Base-by-base conservation (phyloP, 1,140 invertebrate species). In the Apis laboriosa region DNA sequence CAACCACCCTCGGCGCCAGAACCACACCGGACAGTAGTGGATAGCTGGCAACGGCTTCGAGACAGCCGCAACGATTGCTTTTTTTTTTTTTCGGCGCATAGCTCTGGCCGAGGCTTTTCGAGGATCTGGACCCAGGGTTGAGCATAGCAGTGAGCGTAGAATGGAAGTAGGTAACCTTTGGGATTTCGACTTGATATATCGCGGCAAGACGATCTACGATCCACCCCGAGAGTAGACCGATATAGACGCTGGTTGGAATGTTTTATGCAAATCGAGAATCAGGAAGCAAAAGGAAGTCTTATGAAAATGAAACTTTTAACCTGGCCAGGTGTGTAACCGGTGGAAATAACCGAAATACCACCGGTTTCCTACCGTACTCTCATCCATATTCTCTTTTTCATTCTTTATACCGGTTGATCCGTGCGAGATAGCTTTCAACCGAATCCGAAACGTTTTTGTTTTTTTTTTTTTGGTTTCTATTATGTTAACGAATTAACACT, bases 261-360 rank as follows among this genome's bases (percentile, higher is more conserved):
- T 84, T 84, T n/a, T 84, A 84, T 84, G 82, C 82, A 80, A 84
- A 84, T 84, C 70, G 77, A 60, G 82, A 79, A 84, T 74, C 61
- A 80, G 77, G 68, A 84, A 80, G 78, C 78, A 71, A 67, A 71
- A 72, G 71, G 70, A 43, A 73, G 60, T 70, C 70, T 64, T 80
- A 80, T 80, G 78, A 80, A 80, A 80, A 80, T 73, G 60, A 51
- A 64, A 80, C 34, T 73, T 80, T 80, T 66, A 56, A 24, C 19
- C 53, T 24, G 49, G 19, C 77, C 51, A 56, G 60, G 77, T 73
- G 77, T 43, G 34, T 72, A 72, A 56, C 58, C n/a, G 28, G 24
- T 55, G 68, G n/a, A 73, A 73, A 73, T 73, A 56, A 15, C 53
- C 60, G 51, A 80, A 80, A 80, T 80, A 64, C 51, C 68, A 28